Evolutionary conservation across 1,140 invertebrate genomes (phyloP).

Genomic region (Lordiphosa stackelbergi): DNA sequence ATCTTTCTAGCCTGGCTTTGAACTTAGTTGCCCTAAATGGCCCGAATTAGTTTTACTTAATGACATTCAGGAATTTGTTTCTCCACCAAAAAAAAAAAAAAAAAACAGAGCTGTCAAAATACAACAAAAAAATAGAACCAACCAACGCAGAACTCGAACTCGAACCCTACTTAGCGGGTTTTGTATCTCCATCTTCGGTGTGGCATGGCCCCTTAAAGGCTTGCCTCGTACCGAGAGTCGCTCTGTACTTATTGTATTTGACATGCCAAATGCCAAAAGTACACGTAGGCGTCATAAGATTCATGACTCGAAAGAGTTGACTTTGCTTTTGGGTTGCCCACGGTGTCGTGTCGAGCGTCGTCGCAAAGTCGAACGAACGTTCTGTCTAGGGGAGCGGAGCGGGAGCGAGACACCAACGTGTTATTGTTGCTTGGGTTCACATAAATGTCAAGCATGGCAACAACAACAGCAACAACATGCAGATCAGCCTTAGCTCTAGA

Average conservation of each 20-base stretch:
- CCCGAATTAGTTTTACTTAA: slow-evolving; percentile 7
- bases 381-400: slow-evolving; percentile 21
- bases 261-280: slow-evolving; percentile 76
- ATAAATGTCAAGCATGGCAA: slow-evolving; percentile 67
- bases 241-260: slow-evolving; percentile 74
- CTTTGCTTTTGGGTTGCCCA: slow-evolving; percentile 44
- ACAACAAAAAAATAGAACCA: slow-evolving; percentile 1
- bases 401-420: slow-evolving; percentile 48
- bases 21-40: slow-evolving; percentile 3
- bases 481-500: slow-evolving; percentile 64
- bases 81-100: slow-evolving; percentile 1
- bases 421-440: slow-evolving; percentile 68
- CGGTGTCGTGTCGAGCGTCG: slow-evolving; percentile 21
- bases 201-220: slow-evolving; percentile 7
- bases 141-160: slow-evolving; percentile 10
- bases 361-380: slow-evolving; percentile 41
- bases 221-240: background rate
- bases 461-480: slow-evolving; percentile 36
- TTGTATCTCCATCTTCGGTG: slow-evolving; percentile 12
- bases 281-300: slow-evolving; percentile 24
- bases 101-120: slow-evolving; percentile 11
- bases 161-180: slow-evolving; percentile 8
- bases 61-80: slow-evolving; percentile 8
- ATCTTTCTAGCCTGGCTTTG: background rate
- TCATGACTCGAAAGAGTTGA: slow-evolving; percentile 44